Conservation (phyloP, 2,888 invertebrate genomes). For the Yponomeuta malinellus region DNA sequence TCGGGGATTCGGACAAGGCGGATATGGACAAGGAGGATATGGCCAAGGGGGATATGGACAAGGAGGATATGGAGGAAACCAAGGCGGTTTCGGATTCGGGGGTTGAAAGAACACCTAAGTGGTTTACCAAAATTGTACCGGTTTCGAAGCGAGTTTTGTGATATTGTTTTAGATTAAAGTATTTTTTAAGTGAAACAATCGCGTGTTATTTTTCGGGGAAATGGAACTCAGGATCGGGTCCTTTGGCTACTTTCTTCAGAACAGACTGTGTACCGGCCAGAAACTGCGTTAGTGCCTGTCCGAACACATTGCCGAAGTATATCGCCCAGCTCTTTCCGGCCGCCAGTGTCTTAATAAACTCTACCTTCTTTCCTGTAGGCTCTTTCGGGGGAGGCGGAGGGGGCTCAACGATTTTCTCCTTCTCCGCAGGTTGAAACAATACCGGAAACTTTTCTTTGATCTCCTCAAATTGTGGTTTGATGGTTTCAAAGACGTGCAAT, state of each 20-base stretch:
- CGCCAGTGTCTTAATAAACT: slow-evolving; percentile 26
- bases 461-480: neutral
- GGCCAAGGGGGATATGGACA: slow-evolving; percentile 15
- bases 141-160: slow-evolving; percentile 13
- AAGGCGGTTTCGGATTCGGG: slow-evolving; percentile 18
- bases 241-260: slow-evolving; percentile 9
- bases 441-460: slow-evolving; percentile 9
- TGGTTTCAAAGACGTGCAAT: neutral
- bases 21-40: neutral
- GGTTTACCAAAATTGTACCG: slow-evolving; percentile 20
- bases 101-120: slow-evolving; percentile 10
- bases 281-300: slow-evolving; percentile 48
- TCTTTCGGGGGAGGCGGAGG: neutral
- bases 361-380: neutral
- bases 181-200: neutral
- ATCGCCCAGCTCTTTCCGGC: slow-evolving; percentile 44
- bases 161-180: slow-evolving; percentile 2
- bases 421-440: neutral
- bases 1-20: slow-evolving; percentile 1
- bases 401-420: neutral
- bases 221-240: neutral
- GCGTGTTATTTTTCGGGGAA: neutral
- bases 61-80: slow-evolving; percentile 2
- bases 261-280: slow-evolving; percentile 38
- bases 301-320: slow-evolving; percentile 50